phyloP scores from a whole-genome alignment of 2,888 invertebrate species.

The Epistrophe eligans region DNA sequence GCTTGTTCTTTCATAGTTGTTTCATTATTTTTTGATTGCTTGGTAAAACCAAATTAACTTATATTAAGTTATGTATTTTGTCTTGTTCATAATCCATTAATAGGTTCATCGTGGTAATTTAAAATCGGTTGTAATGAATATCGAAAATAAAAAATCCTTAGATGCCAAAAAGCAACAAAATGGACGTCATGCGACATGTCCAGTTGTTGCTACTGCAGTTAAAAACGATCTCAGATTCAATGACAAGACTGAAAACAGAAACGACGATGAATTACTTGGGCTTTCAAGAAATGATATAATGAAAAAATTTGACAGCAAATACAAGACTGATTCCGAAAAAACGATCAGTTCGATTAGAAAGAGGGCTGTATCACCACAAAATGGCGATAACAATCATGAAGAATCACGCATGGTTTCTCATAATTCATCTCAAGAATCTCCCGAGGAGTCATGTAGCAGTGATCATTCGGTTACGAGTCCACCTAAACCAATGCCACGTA shows the following conservation, averaged over 20 bases:
- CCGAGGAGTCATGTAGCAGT: slow-evolving; percentile 82
- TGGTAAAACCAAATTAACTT: not conserved
- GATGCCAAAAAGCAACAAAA: slow-evolving; percentile 63
- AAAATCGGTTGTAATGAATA: slow-evolving; percentile 82
- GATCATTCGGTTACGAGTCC: slow-evolving; percentile 83
- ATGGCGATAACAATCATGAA: slow-evolving; percentile 80
- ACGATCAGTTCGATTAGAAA: slow-evolving; percentile 67
- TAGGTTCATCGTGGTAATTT: slow-evolving; percentile 84
- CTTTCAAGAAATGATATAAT: slow-evolving; percentile 86
- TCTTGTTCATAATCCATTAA: slow-evolving; percentile 10
- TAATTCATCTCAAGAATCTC: slow-evolving; percentile 80
- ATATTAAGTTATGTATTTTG: not conserved
- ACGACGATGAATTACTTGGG: slow-evolving; percentile 74
- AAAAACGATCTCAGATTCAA: slow-evolving; percentile 45
- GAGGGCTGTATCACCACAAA: slow-evolving; percentile 73
- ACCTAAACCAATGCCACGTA: slow-evolving; percentile 92
- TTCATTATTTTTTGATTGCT: not conserved
- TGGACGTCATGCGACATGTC: slow-evolving; percentile 51
- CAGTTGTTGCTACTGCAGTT: slow-evolving; percentile 46
- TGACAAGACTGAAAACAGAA: slow-evolving; percentile 55
- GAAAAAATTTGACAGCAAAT: slow-evolving; percentile 87
- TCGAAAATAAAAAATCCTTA: slow-evolving; percentile 81
- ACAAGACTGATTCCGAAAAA: slow-evolving; percentile 81
- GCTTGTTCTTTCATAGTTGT: slow-evolving; percentile 77
- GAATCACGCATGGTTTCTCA: slow-evolving; percentile 41